Evolutionary conservation across 2,113 vertebrate species (phyloP).

Genomic region (Aepyceros melampus): DNA sequence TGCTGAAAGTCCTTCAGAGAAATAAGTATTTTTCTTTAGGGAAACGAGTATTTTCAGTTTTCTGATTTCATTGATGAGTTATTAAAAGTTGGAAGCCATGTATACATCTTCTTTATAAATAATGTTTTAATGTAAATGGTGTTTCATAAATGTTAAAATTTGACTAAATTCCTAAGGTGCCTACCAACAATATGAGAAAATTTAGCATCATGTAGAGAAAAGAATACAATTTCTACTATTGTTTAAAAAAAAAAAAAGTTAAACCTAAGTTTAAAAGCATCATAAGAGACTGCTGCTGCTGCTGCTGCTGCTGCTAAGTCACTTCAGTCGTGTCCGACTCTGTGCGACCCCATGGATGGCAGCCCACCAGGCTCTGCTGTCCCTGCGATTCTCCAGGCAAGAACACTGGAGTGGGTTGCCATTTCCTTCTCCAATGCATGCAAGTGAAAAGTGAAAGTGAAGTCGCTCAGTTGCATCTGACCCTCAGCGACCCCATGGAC

Average conservation of each 20-base stretch:
- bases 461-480: too few relatives aligned
- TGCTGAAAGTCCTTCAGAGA: not conserved
- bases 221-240: not conserved
- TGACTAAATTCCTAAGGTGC: not conserved
- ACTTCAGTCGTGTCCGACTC: too few relatives aligned
- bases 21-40: not conserved
- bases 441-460: too few relatives aligned
- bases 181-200: not conserved
- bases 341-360: too few relatives aligned
- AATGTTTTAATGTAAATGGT: not conserved
- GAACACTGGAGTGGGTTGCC: too few relatives aligned
- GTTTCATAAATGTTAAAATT: not conserved
- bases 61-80: not conserved
- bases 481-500: too few relatives aligned
- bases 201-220: not conserved
- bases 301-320: too few relatives aligned
- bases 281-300: not conserved
- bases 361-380: too few relatives aligned
- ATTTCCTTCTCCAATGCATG: too few relatives aligned
- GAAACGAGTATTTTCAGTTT: not conserved
- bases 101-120: not conserved
- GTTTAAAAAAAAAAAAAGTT: not conserved
- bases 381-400: too few relatives aligned
- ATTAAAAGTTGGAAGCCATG: not conserved
- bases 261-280: not conserved